These are phyloP conservation scores for Petrocephalus schoutedeni DNA, from an alignment of 2,797 vertebrate genomes.

Conservation along the genomic window DNA sequence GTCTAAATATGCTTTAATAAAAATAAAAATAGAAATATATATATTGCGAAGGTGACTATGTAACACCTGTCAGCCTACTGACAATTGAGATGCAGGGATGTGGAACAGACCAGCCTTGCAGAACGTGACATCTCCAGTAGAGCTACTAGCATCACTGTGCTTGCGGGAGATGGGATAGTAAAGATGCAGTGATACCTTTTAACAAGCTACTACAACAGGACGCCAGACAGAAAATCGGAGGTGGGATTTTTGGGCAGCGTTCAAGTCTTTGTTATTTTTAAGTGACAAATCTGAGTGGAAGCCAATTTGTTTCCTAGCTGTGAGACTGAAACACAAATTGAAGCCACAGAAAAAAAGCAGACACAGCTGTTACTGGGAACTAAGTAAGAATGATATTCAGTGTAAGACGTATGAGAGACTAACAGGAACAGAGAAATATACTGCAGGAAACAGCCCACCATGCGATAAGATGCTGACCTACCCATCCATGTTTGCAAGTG, in stretches of 20 bases:
- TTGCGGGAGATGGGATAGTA: background rate
- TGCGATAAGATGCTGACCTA: background rate
- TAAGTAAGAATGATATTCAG: background rate
- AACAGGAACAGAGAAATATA: background rate
- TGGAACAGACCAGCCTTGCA: background rate
- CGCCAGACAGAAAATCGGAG: background rate
- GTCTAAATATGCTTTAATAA: background rate
- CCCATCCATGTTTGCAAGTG: background rate
- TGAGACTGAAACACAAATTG: background rate
- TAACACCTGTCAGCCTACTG: background rate
- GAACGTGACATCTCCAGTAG: background rate
- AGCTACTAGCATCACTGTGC: background rate
- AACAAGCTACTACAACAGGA: background rate
- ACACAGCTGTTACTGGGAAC: background rate
- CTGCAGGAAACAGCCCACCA: background rate
- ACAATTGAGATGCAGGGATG: background rate
- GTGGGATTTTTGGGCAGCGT: background rate
- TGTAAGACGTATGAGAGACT: background rate
- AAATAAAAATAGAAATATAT: background rate
- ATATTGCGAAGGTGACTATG: background rate
- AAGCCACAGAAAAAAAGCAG: background rate
- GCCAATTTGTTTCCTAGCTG: background rate
- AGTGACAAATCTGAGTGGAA: conserved; percentile 1
- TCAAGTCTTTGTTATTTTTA: background rate
- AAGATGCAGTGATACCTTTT: background rate